Conservation (phyloP, 2,113 vertebrate genomes). For the Centropus bengalensis region DNA sequence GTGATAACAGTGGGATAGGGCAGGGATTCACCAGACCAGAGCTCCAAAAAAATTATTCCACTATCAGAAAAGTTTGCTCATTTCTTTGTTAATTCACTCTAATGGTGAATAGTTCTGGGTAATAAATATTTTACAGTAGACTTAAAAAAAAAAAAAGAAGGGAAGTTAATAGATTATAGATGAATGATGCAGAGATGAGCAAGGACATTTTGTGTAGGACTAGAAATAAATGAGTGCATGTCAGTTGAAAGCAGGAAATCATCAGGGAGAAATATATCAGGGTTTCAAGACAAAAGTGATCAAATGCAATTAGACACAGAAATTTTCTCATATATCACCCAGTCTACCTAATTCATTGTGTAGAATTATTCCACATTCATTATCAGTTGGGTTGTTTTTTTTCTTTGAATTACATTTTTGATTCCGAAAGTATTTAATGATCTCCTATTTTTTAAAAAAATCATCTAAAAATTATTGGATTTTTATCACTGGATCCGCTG, state of each 20-base stretch:
- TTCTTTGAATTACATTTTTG: neutral
- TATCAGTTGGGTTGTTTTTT: neutral
- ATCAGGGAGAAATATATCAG: neutral
- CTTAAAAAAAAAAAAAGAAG: neutral
- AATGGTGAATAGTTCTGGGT: neutral
- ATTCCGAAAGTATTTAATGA: neutral
- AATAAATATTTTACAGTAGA: neutral
- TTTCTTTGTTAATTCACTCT: neutral
- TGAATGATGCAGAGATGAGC: neutral
- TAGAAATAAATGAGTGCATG: neutral
- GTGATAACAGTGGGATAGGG: neutral
- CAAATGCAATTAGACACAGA: neutral
- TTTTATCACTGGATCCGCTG: neutral
- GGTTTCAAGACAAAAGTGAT: neutral
- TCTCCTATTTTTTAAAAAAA: neutral
- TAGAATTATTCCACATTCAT: neutral
- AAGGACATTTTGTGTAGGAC: neutral
- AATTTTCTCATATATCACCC: neutral
- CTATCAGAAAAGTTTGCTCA: neutral
- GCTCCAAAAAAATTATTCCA: neutral
- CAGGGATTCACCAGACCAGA: neutral
- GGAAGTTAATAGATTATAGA: neutral
- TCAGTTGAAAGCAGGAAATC: neutral
- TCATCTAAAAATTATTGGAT: neutral
- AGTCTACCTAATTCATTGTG: neutral